Base-by-base conservation (phyloP, 2,888 invertebrate genomes). In the Chirona hameri region DNA sequence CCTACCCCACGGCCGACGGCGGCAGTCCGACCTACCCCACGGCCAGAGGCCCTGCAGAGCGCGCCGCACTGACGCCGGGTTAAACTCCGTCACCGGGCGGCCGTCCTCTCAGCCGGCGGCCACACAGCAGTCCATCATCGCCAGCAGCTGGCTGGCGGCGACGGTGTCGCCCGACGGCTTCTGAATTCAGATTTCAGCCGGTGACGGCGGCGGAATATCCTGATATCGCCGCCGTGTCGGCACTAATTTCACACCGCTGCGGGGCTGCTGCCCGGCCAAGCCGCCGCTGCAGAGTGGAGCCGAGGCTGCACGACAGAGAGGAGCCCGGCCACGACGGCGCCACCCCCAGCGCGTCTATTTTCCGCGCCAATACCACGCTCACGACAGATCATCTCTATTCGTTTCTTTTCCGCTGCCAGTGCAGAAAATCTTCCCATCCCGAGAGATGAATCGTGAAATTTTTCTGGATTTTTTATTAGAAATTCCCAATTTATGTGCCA, bases 341-440 rank as follows among this genome's bases (percentile, higher is more conserved):
- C 76, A 27, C 31, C 76, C 18, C 3, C 72, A 10, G 72, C 15
- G 15, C 2, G 14, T 76, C 76, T 39, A 76, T 39, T 76, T 76
- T 76, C 76, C 2, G 31, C 31, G 29, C 29, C 76, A 76, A 76
- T 76, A 39, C 76, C 39, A 21, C 39, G 15, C 76, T 76, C 15
- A 76, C 76, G 27, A 18, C 76, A 27, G 27, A 76, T 76, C 76
- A 76, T 76, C 76, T 76, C 76, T 76, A 76, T 76, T 76, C 76
- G 39, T 76, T 76, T 76, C 76, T 76, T 76, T 76, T 76, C 76
- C 39, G 76, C 76, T 76, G 76, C 76, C 76, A 76, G 76, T 76
- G 76, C 76, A 76, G 76, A 76, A 76, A 76, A 76, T 76, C 76
- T 39, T 76, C 76, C 76, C 39, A 76, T 76, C 76, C 76, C 4